Evolutionary conservation across 2,888 invertebrate species (phyloP).

Genomic region (Hymenopus coronatus): DNA sequence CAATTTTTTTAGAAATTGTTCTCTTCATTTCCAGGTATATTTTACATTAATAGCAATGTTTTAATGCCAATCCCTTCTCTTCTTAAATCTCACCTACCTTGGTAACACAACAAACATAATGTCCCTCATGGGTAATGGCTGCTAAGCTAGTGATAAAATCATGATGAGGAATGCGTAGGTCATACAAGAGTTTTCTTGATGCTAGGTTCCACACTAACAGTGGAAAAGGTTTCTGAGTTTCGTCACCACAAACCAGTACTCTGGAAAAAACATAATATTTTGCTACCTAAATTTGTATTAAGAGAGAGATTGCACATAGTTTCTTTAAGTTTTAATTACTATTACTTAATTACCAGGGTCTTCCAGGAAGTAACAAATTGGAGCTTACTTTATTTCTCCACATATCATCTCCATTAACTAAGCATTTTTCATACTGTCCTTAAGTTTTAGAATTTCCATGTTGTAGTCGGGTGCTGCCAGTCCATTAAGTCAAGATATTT

Average conservation of each 20-base stretch:
- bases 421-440: too few relatives aligned
- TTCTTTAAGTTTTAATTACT: not conserved
- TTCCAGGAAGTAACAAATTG: not conserved
- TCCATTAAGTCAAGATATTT: too few relatives aligned
- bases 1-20: too few relatives aligned
- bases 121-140: constrained; percentile 82
- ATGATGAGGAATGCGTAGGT: constrained; percentile 83
- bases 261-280: constrained; percentile 46
- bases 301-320: not conserved
- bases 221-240: constrained; percentile 89
- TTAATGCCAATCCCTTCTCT: not conserved
- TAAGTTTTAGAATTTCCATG: too few relatives aligned
- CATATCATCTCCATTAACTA: too few relatives aligned
- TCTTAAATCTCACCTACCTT: constrained; percentile 42
- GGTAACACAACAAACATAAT: constrained; percentile 54
- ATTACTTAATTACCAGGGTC: not conserved
- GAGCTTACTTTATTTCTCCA: too few relatives aligned
- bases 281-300: not conserved
- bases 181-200: constrained; percentile 79
- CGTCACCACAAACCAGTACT: constrained; percentile 85
- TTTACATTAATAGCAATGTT: not conserved
- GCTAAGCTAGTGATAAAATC: constrained; percentile 81
- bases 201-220: constrained; percentile 85
- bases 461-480: too few relatives aligned
- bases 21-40: not conserved